phyloP scores from a whole-genome alignment of 2,888 invertebrate species.

The Sisyra terminalis region DNA sequence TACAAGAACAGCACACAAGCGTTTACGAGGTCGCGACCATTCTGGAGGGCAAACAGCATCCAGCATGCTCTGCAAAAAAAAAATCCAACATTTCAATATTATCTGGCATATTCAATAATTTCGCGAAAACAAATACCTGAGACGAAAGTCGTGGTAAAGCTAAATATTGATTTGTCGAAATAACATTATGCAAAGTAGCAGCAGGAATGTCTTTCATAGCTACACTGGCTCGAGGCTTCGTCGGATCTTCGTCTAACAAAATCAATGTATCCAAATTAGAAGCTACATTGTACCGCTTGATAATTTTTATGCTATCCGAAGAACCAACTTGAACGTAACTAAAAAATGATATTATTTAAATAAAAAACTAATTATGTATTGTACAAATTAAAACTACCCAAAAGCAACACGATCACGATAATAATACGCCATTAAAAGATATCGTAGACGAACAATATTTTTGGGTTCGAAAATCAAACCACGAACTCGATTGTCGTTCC shows the following conservation, averaged over 20 bases:
- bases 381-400: slow-evolving; percentile 38
- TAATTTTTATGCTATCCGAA: slow-evolving; percentile 43
- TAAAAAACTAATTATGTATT: not conserved
- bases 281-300: slow-evolving; percentile 53
- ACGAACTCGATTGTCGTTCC: slow-evolving; percentile 83
- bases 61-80: slow-evolving; percentile 38
- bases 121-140: slow-evolving; percentile 40
- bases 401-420: slow-evolving; percentile 75
- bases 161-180: slow-evolving; percentile 77
- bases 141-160: slow-evolving; percentile 79
- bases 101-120: not conserved
- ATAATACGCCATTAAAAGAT: slow-evolving; percentile 74
- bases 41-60: slow-evolving; percentile 82
- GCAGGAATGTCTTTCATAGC: slow-evolving; percentile 83
- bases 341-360: slow-evolving; percentile 12
- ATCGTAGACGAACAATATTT: slow-evolving; percentile 61
- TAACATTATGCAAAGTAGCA: slow-evolving; percentile 72
- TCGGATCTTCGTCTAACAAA: slow-evolving; percentile 75
- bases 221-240: slow-evolving; percentile 67
- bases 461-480: slow-evolving; percentile 75
- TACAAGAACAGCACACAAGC: slow-evolving; percentile 64
- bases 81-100: not conserved
- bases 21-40: slow-evolving; percentile 59
- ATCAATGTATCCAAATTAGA: slow-evolving; percentile 63
- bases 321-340: slow-evolving; percentile 51